Percentiles rank a stretch among this genome's conserved stretches.
These are phyloP conservation scores for Apistogramma diplotaenia DNA, from an alignment of 2,113 vertebrate species.

Conservation along the genomic window DNA sequence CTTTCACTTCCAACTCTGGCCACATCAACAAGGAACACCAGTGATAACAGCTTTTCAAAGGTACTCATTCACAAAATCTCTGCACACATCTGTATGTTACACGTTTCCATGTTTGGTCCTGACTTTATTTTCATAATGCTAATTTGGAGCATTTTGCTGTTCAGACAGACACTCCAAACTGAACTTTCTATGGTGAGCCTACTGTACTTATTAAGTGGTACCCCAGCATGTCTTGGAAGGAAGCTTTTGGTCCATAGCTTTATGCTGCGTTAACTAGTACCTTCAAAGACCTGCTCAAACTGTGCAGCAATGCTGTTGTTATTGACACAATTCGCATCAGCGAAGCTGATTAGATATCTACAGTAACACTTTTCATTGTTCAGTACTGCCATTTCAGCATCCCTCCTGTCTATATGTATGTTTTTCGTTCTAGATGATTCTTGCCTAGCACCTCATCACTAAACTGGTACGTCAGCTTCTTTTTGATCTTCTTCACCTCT, in stretches of 20 bases:
- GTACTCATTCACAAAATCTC: neutral
- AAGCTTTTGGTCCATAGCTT: neutral
- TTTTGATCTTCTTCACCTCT: slow-evolving; percentile 98
- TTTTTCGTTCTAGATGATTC: slow-evolving; percentile 82
- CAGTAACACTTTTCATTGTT: neutral
- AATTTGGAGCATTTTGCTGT: neutral
- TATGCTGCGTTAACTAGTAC: neutral
- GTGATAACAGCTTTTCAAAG: neutral
- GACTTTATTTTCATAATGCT: neutral
- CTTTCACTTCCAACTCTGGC: neutral
- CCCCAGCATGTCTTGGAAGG: neutral
- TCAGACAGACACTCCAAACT: neutral
- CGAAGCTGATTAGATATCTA: neutral
- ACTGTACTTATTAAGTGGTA: neutral
- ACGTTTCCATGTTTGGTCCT: neutral
- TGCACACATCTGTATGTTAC: neutral
- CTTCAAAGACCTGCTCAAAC: neutral
- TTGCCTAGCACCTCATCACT: slow-evolving; percentile 95
- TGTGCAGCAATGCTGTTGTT: neutral
- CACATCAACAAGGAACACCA: neutral
- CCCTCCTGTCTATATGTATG: slow-evolving; percentile 76
- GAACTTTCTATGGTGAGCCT: neutral
- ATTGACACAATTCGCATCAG: slow-evolving; percentile 10
- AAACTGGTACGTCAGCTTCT: slow-evolving; percentile 99
- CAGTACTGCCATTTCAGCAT: neutral